Evolutionary conservation across 2,888 invertebrate genomes (phyloP).

Genomic region (Drosophila anomalata): DNA sequence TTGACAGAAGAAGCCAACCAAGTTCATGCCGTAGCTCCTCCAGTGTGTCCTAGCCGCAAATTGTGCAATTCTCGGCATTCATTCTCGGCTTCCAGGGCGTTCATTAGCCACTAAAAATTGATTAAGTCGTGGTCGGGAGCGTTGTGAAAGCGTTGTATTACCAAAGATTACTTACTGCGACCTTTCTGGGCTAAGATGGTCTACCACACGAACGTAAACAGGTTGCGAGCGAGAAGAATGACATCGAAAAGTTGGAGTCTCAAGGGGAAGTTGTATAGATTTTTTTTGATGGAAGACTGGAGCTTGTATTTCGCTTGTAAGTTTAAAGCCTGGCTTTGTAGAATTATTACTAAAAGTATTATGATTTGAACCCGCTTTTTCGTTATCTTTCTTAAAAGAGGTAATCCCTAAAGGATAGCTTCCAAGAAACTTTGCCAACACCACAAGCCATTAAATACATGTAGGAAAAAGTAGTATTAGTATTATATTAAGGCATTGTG

Average conservation of each 20-base stretch:
- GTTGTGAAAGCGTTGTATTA: conserved; percentile 15
- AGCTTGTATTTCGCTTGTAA: conserved; percentile 31
- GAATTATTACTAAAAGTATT: neutral
- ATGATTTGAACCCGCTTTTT: neutral
- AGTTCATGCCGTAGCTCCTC: conserved; percentile 31
- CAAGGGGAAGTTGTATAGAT: conserved; percentile 1
- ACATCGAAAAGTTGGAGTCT: conserved; percentile 62
- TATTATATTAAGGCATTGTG: conserved; percentile 27
- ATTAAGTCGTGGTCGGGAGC: conserved; percentile 21
- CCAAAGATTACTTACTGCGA: conserved; percentile 43
- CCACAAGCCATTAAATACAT: conserved; percentile 40
- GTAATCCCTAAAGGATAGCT: neutral
- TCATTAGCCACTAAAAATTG: conserved; percentile 34
- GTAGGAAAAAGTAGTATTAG: conserved; percentile 26
- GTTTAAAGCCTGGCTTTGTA: conserved; percentile 50
- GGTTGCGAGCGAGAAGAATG: conserved; percentile 76
- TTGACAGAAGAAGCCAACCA: conserved; percentile 42
- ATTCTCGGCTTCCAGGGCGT: conserved; percentile 14
- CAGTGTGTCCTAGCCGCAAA: conserved; percentile 33
- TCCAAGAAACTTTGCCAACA: conserved; percentile 48
- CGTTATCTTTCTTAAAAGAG: neutral
- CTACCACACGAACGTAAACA: conserved; percentile 69
- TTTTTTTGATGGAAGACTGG: conserved; percentile 68
- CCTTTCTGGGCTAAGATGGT: conserved; percentile 43
- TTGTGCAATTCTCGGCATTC: conserved; percentile 30